phyloP scores from a whole-genome alignment of 2,888 invertebrate genomes.

The Julus scandinavius region DNA sequence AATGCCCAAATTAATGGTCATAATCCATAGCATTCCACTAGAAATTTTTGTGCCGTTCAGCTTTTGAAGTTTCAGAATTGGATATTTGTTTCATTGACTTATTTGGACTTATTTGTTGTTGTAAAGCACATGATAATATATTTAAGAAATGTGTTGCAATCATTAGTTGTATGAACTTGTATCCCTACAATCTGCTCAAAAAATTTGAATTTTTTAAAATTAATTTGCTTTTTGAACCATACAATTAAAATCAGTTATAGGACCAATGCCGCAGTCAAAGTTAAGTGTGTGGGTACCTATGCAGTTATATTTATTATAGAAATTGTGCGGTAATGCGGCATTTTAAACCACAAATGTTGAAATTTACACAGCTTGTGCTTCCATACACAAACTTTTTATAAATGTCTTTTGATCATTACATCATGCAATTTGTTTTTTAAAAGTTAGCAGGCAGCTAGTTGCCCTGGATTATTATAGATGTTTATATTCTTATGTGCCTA shows the following conservation, averaged over 20 bases:
- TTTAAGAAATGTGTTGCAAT: neutral
- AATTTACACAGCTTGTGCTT: too few relatives aligned
- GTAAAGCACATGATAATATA: neutral
- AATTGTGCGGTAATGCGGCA: neutral
- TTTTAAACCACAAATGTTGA: neutral
- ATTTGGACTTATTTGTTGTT: neutral
- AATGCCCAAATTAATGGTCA: neutral
- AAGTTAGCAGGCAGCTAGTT: neutral
- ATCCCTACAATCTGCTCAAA: too few relatives aligned
- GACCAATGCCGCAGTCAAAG: neutral
- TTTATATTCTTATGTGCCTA: slow-evolving; percentile 2
- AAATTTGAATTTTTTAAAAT: too few relatives aligned
- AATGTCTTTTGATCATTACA: neutral
- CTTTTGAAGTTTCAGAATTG: neutral
- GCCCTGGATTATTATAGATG: neutral
- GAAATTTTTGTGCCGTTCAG: neutral
- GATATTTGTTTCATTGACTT: neutral
- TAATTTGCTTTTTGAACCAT: too few relatives aligned
- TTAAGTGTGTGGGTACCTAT: neutral
- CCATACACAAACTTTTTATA: neutral
- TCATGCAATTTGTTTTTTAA: neutral
- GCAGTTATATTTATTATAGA: neutral
- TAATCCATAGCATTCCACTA: neutral
- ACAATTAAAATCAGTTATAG: too few relatives aligned
- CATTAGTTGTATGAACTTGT: too few relatives aligned